Evolutionary conservation across 2,797 vertebrate species (phyloP), one percentile per base, ranked within the genome.

Genomic region (Channallabes apus): DNA sequence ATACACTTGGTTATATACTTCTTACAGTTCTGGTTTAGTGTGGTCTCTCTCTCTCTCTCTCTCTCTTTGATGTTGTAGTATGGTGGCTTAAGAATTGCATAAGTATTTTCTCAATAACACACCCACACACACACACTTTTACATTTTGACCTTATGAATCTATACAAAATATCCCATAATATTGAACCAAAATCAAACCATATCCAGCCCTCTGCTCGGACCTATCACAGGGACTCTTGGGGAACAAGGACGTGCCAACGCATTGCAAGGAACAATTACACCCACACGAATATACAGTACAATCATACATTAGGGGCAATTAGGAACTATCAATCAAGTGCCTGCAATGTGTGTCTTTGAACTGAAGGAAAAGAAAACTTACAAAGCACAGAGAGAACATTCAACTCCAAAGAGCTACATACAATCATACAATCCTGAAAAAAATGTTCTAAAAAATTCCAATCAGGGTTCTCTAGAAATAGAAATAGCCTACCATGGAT

Each of bases 1-100:
- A 96, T 96, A 96, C 95, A 96, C 94, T 96, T 96, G 95, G 94
- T 96, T 95, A 95, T 96, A 96, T 96, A 95, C 94, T 96, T 96
- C 94, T 93, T 95, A 96, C 89, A 93, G 89, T 91, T 89, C 84
- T 84, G 59, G 61, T 84, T 86, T 35, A 75, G 87, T 89, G 93
- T 93, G 90, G 94, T 93, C 90, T 93, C 90, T 91, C 92, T 54
- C 51, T 54, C 51, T 54, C 51, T 51, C 46, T 51, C 46, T 17
- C 24, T 65, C 11, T 17, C 3, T 29, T 20, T 29, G 51, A 80
- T 27, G 24, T 15, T 51, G 46, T 17, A 64, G 11, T 27, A 18
- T 3, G 27, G 12, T 79, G 58, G 20, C n/a, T 62, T 54, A 54
- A 54, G 51, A 14, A 54, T 14, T 38, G 76, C 12, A 41, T 3